Evolutionary conservation across 2,797 vertebrate species (phyloP), one percentile per base, ranked within the genome.

Genomic region (Acanthurus tractus): DNA sequence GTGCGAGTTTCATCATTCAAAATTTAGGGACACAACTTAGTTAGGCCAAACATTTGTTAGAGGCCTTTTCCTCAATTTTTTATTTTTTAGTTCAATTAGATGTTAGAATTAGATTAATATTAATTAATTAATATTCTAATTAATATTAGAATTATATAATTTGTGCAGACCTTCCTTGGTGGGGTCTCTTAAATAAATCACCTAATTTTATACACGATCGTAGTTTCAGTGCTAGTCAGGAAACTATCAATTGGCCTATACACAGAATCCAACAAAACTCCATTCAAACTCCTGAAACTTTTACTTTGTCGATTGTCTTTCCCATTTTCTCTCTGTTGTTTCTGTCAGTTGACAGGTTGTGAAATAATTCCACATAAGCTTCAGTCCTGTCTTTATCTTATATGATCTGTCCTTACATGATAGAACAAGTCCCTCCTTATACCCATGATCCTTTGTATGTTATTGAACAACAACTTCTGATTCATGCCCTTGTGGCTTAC

Each of bases 201-300:
- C 42, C 7, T 63, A 36, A 71, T 69, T 64, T 46, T 4, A n/a
- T 22, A n/a, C 29, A 53, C 56, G 44, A 53, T 23, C 4, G 0
- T 14, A 14, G 23, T 55, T 53, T 6, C 29, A 48, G 68, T 59
- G 25, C 14, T 15, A 79, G 36, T 15, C 42, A 57, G 44, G n/a
- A 8, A 18, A 3, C 6, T 44, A 15, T 12, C 44, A 20, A 29
- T 5, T 42, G 18, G 42, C 25, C 48, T 22, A 17, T 2, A 9
- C n/a, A 25, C 58, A 48, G 15, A 10, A 20, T 6, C 20, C 29
- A 40, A 49, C 57, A 25, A 42, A 62, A 53, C 72, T 48, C 34
- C 23, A 14, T 44, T 54, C 11, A 70, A 10, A 36, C 45, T 52
- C 42, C 29, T 44, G 8, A 23, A 42, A 20, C 13, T 59, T 63